Conservation (phyloP, 2,113 vertebrate genomes). For the Gymnogyps californianus region DNA sequence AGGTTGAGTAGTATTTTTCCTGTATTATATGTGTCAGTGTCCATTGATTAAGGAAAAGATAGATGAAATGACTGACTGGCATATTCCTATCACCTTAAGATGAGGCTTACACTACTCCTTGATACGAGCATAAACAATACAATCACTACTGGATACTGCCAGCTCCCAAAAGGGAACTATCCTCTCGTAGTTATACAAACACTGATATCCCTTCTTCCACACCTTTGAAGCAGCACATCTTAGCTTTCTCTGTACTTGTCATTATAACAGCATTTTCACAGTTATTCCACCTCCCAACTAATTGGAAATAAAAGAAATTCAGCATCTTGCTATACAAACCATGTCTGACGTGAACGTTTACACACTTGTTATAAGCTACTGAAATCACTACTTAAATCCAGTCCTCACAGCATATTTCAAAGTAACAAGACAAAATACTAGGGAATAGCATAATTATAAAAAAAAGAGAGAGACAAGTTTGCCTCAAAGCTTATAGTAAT, state of each 20-base stretch:
- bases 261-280: neutral
- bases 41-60: neutral
- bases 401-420: neutral
- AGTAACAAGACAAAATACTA: neutral
- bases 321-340: neutral
- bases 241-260: neutral
- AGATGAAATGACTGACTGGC: neutral
- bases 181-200: neutral
- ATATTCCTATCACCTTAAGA: neutral
- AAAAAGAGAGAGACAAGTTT: neutral
- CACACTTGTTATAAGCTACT: neutral
- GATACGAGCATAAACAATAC: neutral
- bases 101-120: neutral
- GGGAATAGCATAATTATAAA: neutral
- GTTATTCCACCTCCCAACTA: neutral
- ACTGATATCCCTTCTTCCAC: accelerated
- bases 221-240: neutral
- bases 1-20: neutral
- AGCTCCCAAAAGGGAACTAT: neutral
- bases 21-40: neutral
- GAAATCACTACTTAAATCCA: neutral
- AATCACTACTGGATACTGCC: too few species aligned
- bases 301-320: neutral
- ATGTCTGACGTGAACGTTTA: accelerated
- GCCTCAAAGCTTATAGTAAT: neutral